Conservation (phyloP, 2,113 vertebrate species). For the Puntigrus tetrazona region DNA sequence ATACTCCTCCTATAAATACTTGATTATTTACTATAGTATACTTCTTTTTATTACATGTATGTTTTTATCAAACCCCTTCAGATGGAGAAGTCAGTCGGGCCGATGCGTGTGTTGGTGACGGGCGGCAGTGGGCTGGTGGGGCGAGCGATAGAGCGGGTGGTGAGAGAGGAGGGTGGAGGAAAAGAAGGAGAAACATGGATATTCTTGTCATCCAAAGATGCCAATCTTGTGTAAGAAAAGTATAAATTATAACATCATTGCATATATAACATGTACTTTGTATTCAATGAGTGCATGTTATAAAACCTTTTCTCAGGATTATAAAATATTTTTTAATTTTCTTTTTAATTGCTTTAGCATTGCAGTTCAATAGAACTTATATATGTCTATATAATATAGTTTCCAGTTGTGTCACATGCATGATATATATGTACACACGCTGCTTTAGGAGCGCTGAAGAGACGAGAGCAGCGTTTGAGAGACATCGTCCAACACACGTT, state of each 20-base stretch:
- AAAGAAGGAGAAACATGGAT: constrained; percentile 85
- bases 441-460: constrained; percentile 71
- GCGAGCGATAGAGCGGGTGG: constrained; percentile 83
- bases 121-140: constrained; percentile 92
- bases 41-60: not conserved
- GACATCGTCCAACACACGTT: constrained; percentile 86
- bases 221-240: constrained; percentile 83
- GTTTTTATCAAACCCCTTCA: not conserved
- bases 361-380: no score
- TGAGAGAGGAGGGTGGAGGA: constrained; percentile 77
- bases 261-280: no score
- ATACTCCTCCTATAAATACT: no score
- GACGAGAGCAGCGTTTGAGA: constrained; percentile 83
- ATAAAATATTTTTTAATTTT: no score
- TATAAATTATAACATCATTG: not conserved
- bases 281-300: no score
- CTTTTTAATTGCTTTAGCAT: no score
- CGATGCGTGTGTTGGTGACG: constrained; percentile 85
- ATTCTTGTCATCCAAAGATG: constrained; percentile 90
- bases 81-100: constrained; percentile 46
- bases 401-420: not conserved
- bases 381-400: no score
- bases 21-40: no score
- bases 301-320: no score
- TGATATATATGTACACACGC: not conserved